phyloP scores from a whole-genome alignment of 2,888 invertebrate genomes.

The Hecatera dysodea region DNA sequence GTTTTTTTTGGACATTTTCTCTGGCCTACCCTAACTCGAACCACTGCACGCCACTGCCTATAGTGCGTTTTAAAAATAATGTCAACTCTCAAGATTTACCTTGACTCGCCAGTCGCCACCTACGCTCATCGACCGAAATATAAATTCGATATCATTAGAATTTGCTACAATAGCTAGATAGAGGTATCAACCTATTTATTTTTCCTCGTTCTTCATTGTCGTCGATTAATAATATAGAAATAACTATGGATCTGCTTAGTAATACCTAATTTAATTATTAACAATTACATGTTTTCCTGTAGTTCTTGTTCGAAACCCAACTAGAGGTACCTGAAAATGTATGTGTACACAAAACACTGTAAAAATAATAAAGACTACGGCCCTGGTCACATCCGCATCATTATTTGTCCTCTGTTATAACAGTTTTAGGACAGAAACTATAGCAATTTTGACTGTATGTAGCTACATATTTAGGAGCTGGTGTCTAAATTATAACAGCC shows the following conservation, averaged over 20 bases:
- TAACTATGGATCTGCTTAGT: not conserved
- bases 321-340: not conserved
- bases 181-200: not conserved
- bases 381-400: constrained; percentile 11
- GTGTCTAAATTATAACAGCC: too few relatives aligned
- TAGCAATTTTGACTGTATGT: too few relatives aligned
- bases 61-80: not conserved
- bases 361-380: not conserved
- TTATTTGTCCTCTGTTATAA: not conserved
- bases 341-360: not conserved
- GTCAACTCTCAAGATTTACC: not conserved
- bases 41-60: too few relatives aligned
- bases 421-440: too few relatives aligned
- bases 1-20: too few relatives aligned
- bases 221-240: not conserved
- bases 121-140: constrained; percentile 7
- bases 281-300: not conserved
- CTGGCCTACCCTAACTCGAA: too few relatives aligned
- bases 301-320: not conserved
- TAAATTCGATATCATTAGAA: constrained; percentile 18
- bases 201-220: constrained; percentile 9
- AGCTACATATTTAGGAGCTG: too few relatives aligned
- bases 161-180: constrained; percentile 7
- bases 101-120: not conserved
- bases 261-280: not conserved